Percentiles rank a stretch among this genome's conserved stretches.
Evolutionary conservation across 2,888 invertebrate genomes (phyloP).

Genomic region (Pristionchus mayeri): DNA sequence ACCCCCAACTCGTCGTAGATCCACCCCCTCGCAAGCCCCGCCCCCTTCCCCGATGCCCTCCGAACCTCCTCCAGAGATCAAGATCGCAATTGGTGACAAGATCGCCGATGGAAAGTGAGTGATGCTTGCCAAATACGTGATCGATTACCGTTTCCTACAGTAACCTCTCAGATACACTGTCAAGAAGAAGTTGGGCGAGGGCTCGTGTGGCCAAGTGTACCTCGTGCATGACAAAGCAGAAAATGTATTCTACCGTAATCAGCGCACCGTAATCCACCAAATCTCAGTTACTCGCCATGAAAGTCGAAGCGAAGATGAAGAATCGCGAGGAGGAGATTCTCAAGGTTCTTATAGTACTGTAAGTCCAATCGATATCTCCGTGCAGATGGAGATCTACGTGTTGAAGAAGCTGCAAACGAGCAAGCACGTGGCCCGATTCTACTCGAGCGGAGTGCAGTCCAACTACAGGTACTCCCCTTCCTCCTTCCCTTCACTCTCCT

Average conservation of each 20-base stretch:
- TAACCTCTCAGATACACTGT: slow-evolving; percentile 24
- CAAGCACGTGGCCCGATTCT: slow-evolving; percentile 48
- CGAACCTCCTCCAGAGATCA: slow-evolving; percentile 29
- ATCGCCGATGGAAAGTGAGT: slow-evolving; percentile 14
- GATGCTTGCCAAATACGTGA: background rate
- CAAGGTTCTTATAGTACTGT: slow-evolving; percentile 26
- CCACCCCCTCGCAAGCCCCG: background rate
- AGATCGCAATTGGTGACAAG: slow-evolving; percentile 10
- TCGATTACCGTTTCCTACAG: too few species aligned
- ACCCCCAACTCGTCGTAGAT: background rate
- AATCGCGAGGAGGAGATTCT: slow-evolving; percentile 46
- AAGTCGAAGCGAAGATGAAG: slow-evolving; percentile 47
- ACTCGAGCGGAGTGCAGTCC: slow-evolving; percentile 3
- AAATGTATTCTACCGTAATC: slow-evolving; percentile 26
- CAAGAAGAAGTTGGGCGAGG: slow-evolving; percentile 50
- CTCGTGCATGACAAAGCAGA: slow-evolving; percentile 11
- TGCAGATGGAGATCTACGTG: slow-evolving; percentile 65
- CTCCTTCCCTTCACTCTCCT: background rate
- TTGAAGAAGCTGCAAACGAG: slow-evolving; percentile 63
- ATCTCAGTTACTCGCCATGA: slow-evolving; percentile 44
- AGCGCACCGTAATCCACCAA: background rate
- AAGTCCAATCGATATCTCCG: background rate
- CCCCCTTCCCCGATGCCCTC: slow-evolving; percentile 15
- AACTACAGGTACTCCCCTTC: slow-evolving; percentile 40
- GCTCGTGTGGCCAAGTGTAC: slow-evolving; percentile 46